Evolutionary conservation across 2,113 vertebrate genomes (phyloP), one percentile per base, ranked within the genome.

Genomic region (Panurus biarmicus): DNA sequence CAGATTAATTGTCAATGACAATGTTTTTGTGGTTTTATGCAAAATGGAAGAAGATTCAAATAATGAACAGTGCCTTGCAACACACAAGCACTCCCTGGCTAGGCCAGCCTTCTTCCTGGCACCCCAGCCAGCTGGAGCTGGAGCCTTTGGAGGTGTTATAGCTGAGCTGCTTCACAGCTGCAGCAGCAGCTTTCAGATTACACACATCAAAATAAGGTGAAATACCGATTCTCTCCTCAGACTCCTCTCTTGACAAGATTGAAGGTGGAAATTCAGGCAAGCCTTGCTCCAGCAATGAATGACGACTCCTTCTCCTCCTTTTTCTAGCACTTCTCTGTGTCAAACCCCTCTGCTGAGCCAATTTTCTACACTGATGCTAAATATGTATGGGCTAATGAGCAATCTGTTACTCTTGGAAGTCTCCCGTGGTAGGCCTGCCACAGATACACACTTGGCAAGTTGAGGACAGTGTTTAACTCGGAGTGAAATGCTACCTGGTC

Each of bases 1-100:
- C 61, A 92, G 65, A 84, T 92, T 85, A 90, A 76, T 95, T 90
- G 80, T 64, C 91, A 90, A 25, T 96, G 65, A 64, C 57, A 83
- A 35, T 36, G 42, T 67, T 89, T 75, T 70, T 93, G 92, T 89
- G 67, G 75, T 40, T 87, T 91, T 76, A 88, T 94, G 85, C 78
- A 95, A 85, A 96, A 91, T 35, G 25, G 14, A 61, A 90, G 70
- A 73, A 62, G 87, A 81, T 90, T 87, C 81, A 80, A 92, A 89
- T 80, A 64, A 83, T 61, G n/a, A 76, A 70, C 22, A 50, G 29
- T 40, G 83, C 65, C n/a, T 79, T 91, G 54, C 48, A 87, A 83
- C 33, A 70, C 0, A 0, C 25, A 82, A 56, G 15, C 3, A 3
- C 14, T 95, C 20, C 60, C 75, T 76, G 50, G 53, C 24, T 42